These are phyloP conservation scores for Clarias laeviceps DNA, from an alignment of 2,797 vertebrate genomes.

Conservation along the genomic window DNA sequence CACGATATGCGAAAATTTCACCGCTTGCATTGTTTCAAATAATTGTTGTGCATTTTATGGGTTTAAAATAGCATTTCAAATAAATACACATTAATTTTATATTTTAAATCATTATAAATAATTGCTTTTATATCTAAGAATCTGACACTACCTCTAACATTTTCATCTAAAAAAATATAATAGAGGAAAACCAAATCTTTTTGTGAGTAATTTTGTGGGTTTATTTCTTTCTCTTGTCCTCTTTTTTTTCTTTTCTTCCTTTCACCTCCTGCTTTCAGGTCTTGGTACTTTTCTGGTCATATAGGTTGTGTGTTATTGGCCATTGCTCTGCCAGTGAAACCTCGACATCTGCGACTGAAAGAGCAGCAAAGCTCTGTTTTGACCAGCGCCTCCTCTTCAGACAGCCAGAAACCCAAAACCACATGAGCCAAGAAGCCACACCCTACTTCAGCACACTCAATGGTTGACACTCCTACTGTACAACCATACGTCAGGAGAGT, in stretches of 20 bases:
- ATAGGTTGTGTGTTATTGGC: constrained; percentile 81
- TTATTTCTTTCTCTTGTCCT: neutral
- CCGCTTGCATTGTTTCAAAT: neutral
- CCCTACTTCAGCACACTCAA: constrained; percentile 36
- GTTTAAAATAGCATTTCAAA: neutral
- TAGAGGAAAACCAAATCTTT: neutral
- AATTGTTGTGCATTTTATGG: neutral
- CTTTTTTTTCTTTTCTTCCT: neutral
- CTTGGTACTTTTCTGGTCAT: constrained; percentile 89
- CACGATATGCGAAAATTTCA: neutral
- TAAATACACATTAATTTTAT: neutral
- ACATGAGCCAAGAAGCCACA: constrained; percentile 62
- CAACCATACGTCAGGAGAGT: constrained; percentile 50
- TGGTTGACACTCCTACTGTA: constrained; percentile 46
- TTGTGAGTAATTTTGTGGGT: neutral
- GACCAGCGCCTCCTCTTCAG: constrained; percentile 71
- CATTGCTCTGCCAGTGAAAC: constrained; percentile 82
- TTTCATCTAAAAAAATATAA: neutral
- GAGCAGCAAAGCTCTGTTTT: constrained; percentile 60
- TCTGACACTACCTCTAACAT: neutral
- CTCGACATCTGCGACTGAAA: constrained; percentile 76
- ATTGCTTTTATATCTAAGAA: too few relatives aligned
- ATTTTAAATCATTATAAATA: neutral
- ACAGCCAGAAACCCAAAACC: constrained; percentile 77
- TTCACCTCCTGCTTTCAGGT: constrained; percentile 68